Evolutionary conservation across 2,797 vertebrate genomes (phyloP).

Genomic region (Microctenopoma stevenorrisi): DNA sequence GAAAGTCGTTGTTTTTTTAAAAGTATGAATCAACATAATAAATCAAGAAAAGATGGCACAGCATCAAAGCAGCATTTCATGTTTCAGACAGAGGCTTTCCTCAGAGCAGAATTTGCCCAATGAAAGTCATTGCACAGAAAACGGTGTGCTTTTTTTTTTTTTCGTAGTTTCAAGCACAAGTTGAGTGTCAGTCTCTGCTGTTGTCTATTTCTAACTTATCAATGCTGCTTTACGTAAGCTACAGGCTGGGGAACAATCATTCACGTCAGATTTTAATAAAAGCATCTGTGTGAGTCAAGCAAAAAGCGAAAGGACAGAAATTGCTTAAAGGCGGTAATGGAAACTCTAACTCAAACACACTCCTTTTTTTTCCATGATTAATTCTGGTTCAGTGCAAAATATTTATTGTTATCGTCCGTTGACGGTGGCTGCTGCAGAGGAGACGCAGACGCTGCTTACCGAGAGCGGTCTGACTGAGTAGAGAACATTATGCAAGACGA

Average conservation of each 20-base stretch:
- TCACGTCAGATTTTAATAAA: slow-evolving; percentile 16
- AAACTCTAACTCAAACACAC: slow-evolving; percentile 24
- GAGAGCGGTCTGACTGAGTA: slow-evolving; percentile 32
- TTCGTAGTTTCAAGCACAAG: neutral
- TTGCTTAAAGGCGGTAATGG: slow-evolving; percentile 19
- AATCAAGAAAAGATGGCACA: neutral
- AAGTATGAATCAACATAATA: neutral
- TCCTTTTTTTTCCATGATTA: slow-evolving; percentile 51
- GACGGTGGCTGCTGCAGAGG: slow-evolving; percentile 19
- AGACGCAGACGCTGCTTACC: slow-evolving; percentile 44
- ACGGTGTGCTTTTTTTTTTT: neutral
- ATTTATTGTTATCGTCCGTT: slow-evolving; percentile 45
- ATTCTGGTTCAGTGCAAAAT: slow-evolving; percentile 40
- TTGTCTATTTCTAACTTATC: slow-evolving; percentile 4
- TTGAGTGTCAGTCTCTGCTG: too few relatives aligned
- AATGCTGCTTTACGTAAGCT: neutral
- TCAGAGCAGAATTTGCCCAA: neutral
- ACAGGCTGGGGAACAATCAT: slow-evolving; percentile 7
- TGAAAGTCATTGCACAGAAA: neutral
- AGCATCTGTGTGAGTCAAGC: slow-evolving; percentile 12
- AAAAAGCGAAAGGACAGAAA: slow-evolving; percentile 7
- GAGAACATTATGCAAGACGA: slow-evolving; percentile 54
- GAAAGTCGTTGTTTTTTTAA: neutral
- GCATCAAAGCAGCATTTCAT: slow-evolving; percentile 8
- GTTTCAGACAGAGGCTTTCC: slow-evolving; percentile 5